These are phyloP conservation scores for Ctenoplectra terminalis DNA, from an alignment of 1,140 invertebrate genomes.

Conservation along the genomic window DNA sequence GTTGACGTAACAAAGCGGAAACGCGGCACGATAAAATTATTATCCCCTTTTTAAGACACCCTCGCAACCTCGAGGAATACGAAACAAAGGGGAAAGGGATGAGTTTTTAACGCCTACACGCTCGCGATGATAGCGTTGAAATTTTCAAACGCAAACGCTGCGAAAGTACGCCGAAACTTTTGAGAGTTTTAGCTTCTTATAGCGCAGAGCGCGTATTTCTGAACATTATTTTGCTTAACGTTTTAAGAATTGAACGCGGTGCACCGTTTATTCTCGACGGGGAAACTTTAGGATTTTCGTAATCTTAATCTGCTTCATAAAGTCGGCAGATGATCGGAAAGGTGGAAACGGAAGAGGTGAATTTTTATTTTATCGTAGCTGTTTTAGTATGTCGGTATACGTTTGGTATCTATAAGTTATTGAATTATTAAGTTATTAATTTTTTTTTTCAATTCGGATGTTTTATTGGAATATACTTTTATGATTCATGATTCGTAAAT, in stretches of 20 bases:
- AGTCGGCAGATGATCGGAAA: not conserved
- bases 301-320: not conserved
- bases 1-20: not conserved
- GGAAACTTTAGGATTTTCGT: not conserved
- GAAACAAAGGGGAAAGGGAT: not conserved
- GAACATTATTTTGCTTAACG: not conserved
- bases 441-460: too few relatives aligned
- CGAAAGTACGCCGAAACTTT: too few relatives aligned
- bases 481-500: too few relatives aligned
- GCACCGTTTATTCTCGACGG: not conserved
- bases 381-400: too few relatives aligned
- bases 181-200: not conserved
- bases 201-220: too few relatives aligned
- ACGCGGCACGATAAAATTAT: constrained; percentile 5
- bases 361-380: too few relatives aligned
- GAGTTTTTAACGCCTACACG: not conserved
- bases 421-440: too few relatives aligned
- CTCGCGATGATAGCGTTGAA: not conserved
- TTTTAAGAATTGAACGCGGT: not conserved
- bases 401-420: too few relatives aligned
- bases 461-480: too few relatives aligned
- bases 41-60: not conserved
- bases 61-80: not conserved
- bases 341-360: too few relatives aligned
- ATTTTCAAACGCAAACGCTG: not conserved